Conservation (phyloP, 1,140 invertebrate species). For the Leptinotarsa texana region DNA sequence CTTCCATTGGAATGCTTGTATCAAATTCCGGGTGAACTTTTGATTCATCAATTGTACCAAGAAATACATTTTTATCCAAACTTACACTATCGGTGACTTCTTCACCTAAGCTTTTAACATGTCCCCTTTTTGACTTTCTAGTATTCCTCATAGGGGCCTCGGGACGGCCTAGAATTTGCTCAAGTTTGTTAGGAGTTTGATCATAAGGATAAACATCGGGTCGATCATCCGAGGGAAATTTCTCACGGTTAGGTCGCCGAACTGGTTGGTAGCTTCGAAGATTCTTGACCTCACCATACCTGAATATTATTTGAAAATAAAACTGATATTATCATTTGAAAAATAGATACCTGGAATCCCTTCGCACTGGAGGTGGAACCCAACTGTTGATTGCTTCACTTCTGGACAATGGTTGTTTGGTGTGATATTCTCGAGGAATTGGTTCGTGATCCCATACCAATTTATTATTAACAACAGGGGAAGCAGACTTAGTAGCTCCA, state of each 20-base stretch:
- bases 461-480: conserved; percentile 41
- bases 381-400: conserved; percentile 37
- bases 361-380: conserved; percentile 22
- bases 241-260: conserved; percentile 30
- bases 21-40: conserved; percentile 31
- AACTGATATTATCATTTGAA: background rate
- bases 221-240: conserved; percentile 34
- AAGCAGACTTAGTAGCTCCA: conserved; percentile 43
- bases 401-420: conserved; percentile 39
- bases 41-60: conserved; percentile 53
- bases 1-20: conserved; percentile 15
- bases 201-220: conserved; percentile 46
- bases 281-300: conserved; percentile 9
- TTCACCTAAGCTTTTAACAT: conserved; percentile 55
- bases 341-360: conserved; percentile 31
- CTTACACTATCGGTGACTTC: conserved; percentile 50
- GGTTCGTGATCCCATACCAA: conserved; percentile 7
- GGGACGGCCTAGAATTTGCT: conserved; percentile 52
- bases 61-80: conserved; percentile 46
- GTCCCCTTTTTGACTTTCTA: conserved; percentile 46
- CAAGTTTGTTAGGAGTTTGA: conserved; percentile 49
- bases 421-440: conserved; percentile 25
- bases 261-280: conserved; percentile 25
- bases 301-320: background rate
- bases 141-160: conserved; percentile 49